Evolutionary conservation across 1,140 invertebrate species (phyloP).

Genomic region (Ceratina australensis): DNA sequence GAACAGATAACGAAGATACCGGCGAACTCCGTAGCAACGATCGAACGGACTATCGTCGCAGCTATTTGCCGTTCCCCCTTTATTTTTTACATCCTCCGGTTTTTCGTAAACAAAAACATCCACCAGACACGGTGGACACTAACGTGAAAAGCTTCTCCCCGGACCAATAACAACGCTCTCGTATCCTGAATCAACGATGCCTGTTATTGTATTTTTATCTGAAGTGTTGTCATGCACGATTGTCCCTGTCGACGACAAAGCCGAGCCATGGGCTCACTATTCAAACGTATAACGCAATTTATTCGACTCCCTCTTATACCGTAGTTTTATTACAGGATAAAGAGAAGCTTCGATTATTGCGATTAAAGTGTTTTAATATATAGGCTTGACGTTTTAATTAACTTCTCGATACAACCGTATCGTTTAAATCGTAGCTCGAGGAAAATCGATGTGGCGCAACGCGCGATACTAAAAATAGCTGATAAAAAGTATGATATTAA

Average conservation of each 20-base stretch:
- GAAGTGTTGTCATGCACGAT: slow-evolving; percentile 18
- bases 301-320: neutral
- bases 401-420: neutral
- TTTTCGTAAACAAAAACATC: slow-evolving; percentile 9
- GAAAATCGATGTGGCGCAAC: no score
- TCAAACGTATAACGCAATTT: slow-evolving; percentile 19
- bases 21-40: neutral
- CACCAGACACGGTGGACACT: slow-evolving; percentile 44
- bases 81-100: neutral
- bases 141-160: slow-evolving; percentile 56
- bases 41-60: neutral
- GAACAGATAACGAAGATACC: slow-evolving; percentile 27
- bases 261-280: neutral
- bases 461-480: no score
- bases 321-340: neutral
- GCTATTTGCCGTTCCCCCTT: neutral
- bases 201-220: slow-evolving; percentile 50
- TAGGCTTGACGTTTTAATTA: slow-evolving; percentile 16
- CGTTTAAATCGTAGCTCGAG: no score
- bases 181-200: slow-evolving; percentile 15
- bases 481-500: no score
- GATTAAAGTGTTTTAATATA: neutral
- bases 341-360: neutral
- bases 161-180: slow-evolving; percentile 53
- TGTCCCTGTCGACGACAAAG: slow-evolving; percentile 16